Evolutionary conservation across 2,888 invertebrate genomes (phyloP).

Genomic region (Cetonia aurata): DNA sequence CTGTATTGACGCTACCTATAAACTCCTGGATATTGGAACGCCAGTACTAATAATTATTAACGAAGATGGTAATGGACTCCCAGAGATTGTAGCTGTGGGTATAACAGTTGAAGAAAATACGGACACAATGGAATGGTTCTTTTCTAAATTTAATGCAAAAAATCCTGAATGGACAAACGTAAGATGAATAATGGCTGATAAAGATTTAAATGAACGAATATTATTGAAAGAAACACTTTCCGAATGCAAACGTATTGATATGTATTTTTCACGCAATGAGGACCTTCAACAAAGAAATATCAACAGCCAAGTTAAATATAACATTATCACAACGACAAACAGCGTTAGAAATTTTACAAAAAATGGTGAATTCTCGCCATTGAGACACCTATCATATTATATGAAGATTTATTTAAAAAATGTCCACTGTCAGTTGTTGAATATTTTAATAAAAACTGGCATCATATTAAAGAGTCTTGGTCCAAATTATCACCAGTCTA

Average conservation of each 20-base stretch:
- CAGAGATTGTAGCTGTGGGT: slow-evolving; percentile 47
- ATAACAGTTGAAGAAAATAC: slow-evolving; percentile 46
- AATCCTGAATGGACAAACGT: slow-evolving; percentile 44
- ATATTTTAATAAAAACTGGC: slow-evolving; percentile 50
- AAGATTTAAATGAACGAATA: slow-evolving; percentile 48
- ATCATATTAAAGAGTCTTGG: slow-evolving; percentile 43
- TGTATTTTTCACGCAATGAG: slow-evolving; percentile 48
- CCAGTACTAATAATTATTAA: slow-evolving; percentile 47
- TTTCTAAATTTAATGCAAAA: slow-evolving; percentile 43
- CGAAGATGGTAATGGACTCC: slow-evolving; percentile 47
- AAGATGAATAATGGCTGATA: slow-evolving; percentile 50
- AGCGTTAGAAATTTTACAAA: slow-evolving; percentile 23
- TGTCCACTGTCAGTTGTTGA: slow-evolving; percentile 37
- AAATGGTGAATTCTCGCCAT: slow-evolving; percentile 7
- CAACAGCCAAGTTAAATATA: slow-evolving; percentile 46
- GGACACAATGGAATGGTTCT: slow-evolving; percentile 45
- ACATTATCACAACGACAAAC: slow-evolving; percentile 38
- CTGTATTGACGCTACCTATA: slow-evolving; percentile 48
- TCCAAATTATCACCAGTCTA: slow-evolving; percentile 35
- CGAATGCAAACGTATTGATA: slow-evolving; percentile 42
- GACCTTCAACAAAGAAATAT: slow-evolving; percentile 50
- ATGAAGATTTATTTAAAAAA: slow-evolving; percentile 6
- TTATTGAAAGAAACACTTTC: slow-evolving; percentile 45
- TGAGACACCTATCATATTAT: neutral
- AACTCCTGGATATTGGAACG: slow-evolving; percentile 47